A percentile compares a stretch with the other conserved stretches of the same genome.
phyloP scores from a whole-genome alignment of 2,797 vertebrate species.

The Gymnocypris eckloni region DNA sequence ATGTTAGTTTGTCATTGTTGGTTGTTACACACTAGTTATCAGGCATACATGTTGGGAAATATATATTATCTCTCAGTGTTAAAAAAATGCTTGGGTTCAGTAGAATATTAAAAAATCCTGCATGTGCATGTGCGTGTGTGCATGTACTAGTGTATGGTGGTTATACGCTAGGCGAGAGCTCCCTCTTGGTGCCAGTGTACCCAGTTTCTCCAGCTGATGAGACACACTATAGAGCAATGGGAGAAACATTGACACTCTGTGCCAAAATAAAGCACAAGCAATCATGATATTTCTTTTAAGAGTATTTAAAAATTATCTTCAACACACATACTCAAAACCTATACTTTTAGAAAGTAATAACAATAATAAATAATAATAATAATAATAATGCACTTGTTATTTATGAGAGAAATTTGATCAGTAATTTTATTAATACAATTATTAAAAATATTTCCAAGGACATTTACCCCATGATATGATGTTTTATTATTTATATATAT shows the following conservation, averaged over 20 bases:
- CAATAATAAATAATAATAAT: not conserved
- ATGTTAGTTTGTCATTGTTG: constrained; percentile 29
- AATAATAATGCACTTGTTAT: not conserved
- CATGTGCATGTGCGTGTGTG: not conserved
- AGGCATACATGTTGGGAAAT: constrained; percentile 3
- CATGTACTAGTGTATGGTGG: not conserved
- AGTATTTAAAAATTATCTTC: not conserved
- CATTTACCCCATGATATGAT: not conserved
- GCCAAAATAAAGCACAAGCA: not conserved
- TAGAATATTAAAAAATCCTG: constrained; percentile 26
- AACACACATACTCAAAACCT: not conserved
- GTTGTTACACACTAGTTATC: constrained; percentile 26
- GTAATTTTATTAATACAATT: not conserved
- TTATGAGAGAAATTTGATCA: not conserved
- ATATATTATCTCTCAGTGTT: constrained; percentile 5
- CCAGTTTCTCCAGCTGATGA: constrained; percentile 61
- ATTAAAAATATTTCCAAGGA: not conserved
- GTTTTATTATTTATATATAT: too few relatives aligned
- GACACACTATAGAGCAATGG: constrained; percentile 8
- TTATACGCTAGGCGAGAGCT: constrained; percentile 80
- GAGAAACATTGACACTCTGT: not conserved
- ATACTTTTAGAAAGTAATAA: not conserved
- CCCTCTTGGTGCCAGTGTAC: constrained; percentile 80
- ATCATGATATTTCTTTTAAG: not conserved
- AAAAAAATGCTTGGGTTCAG: not conserved